Base-by-base conservation (phyloP, 2,797 vertebrate genomes). In the Dermochelys coriacea region DNA sequence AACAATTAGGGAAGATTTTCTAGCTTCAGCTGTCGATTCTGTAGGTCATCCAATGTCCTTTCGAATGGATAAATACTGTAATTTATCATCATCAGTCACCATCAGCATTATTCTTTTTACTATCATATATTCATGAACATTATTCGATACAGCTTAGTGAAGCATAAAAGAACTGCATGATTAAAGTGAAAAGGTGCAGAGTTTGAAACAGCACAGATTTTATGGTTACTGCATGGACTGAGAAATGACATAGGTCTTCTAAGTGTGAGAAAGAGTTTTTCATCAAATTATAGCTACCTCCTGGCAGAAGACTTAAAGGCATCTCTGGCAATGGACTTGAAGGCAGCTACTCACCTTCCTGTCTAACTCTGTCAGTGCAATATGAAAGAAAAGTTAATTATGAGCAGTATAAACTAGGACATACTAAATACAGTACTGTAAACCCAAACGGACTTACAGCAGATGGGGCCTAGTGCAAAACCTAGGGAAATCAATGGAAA, bases 71-170 rank as follows among this genome's bases (percentile, higher is more conserved):
- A 97, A 97, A 97, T 94, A 89, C 88, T 93, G 95, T 93, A 95
- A 97, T 97, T 97, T 94, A 96, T 96, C 96, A 97, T 91, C 96
- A 95, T 95, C 96, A 96, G 95, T 87, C 96, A 92, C 95, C 84
- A 97, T 89, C 87, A 93, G 93, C 91, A 93, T 95, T 94, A 80
- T 93, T 96, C 96, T 81, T 93, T 94, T 93, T 86, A 90, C 94
- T 81, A 90, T 89, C 95, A 86, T 85, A 88, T 92, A 97, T 96
- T 96, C 94, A 94, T 86, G 91, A 95, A 97, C 94, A 87, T 87
- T 93, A 96, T 92, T 92, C 0, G 80, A 96, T 92, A 89, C 93
- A 94, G 93, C 82, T 88, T 91, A 97, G 93, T 86, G 93, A 34
- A 97, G 93, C 89, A 0, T 78, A 94, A 86, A 95, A 95, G 92